Conservation (phyloP, 1,140 invertebrate species). For the Hermetia illucens region DNA sequence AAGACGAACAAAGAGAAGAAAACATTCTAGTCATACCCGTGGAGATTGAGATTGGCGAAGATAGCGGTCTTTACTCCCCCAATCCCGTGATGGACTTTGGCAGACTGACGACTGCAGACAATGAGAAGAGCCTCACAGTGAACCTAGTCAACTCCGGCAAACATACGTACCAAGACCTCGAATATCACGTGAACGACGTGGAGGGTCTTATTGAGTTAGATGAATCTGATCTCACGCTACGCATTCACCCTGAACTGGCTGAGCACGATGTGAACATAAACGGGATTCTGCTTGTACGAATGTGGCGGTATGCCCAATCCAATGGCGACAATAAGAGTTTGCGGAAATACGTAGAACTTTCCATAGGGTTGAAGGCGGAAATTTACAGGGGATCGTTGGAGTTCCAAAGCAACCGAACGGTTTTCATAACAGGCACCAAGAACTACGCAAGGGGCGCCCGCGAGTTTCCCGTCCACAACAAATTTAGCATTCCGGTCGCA, state of each 20-base stretch:
- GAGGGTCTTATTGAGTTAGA: background rate
- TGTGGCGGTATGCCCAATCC: no score
- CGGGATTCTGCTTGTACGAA: constrained; percentile 16
- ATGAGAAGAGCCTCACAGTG: constrained; percentile 10
- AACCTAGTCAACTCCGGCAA: constrained; percentile 14
- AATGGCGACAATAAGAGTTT: no score
- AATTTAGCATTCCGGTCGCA: constrained; percentile 52
- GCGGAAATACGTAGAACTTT: no score
- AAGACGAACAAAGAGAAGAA: constrained; percentile 17
- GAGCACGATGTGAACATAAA: constrained; percentile 11
- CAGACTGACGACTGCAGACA: constrained; percentile 28
- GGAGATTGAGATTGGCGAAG: constrained; percentile 70
- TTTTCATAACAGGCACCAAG: background rate
- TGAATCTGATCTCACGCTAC: background rate
- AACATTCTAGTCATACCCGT: constrained; percentile 62
- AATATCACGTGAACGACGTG: background rate
- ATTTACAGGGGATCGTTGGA: background rate
- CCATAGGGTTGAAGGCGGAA: background rate
- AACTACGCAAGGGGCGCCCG: constrained; percentile 19
- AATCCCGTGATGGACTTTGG: constrained; percentile 75
- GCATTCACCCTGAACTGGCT: constrained; percentile 9
- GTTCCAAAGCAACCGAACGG: background rate
- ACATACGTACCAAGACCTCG: background rate
- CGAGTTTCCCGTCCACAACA: constrained; percentile 50
- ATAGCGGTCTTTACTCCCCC: constrained; percentile 59